Evolutionary conservation across 2,888 invertebrate genomes (phyloP).

Genomic region (Trichogramma dendrolimi): DNA sequence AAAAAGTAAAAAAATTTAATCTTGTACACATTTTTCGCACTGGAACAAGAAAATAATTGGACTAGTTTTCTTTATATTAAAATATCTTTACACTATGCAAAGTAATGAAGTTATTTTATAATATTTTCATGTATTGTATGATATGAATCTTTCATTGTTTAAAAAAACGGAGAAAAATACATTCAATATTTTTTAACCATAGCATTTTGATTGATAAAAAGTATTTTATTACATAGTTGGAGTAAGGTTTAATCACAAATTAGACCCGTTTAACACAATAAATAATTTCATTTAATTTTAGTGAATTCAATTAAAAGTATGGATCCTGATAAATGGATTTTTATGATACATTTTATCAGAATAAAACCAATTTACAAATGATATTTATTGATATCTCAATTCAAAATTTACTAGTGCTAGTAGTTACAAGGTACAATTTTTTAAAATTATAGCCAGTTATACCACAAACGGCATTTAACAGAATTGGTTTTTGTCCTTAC

Average conservation of each 20-base stretch:
- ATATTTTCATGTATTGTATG: neutral
- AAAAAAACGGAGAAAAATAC: slow-evolving; percentile 1
- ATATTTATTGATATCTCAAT: too few species aligned
- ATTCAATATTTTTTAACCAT: slow-evolving; percentile 8
- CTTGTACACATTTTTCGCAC: too few species aligned
- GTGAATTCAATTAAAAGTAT: slow-evolving; percentile 9
- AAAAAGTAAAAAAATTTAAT: too few species aligned
- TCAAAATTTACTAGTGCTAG: too few species aligned
- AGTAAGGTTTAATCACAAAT: slow-evolving; percentile 1
- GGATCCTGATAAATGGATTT: too few species aligned
- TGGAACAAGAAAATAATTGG: too few species aligned
- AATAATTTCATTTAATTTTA: slow-evolving; percentile 46
- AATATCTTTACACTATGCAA: neutral
- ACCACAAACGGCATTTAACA: too few species aligned
- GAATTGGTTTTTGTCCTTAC: too few species aligned
- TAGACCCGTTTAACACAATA: slow-evolving; percentile 38
- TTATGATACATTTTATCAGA: too few species aligned
- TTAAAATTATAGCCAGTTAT: too few species aligned
- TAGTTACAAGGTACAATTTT: too few species aligned
- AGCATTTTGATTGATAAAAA: neutral
- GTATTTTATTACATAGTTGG: neutral
- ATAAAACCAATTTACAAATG: too few species aligned
- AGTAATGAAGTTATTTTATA: neutral
- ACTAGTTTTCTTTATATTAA: neutral
- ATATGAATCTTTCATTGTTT: neutral